Evolutionary conservation across 2,888 invertebrate species (phyloP).

Genomic region (Itoplectis maculator): DNA sequence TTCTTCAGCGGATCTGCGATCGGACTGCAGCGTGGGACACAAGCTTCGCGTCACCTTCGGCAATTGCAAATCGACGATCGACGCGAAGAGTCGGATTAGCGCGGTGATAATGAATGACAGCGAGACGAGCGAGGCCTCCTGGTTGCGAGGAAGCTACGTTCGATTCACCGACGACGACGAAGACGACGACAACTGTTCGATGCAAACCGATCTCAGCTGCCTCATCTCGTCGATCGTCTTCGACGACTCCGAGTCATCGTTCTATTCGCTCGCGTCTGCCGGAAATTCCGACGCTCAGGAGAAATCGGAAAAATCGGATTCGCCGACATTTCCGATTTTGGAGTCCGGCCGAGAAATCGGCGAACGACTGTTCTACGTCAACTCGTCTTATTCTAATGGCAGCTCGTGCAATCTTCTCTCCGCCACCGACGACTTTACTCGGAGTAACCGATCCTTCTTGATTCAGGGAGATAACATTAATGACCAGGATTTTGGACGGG

Average conservation of each 20-base stretch:
- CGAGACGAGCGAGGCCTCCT: slow-evolving; percentile 21
- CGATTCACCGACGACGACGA: slow-evolving; percentile 46
- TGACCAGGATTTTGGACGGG: neutral
- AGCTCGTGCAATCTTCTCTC: slow-evolving; percentile 46
- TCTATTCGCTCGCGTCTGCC: slow-evolving; percentile 40
- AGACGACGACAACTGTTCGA: slow-evolving; percentile 44
- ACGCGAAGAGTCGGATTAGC: slow-evolving; percentile 14
- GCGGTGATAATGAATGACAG: slow-evolving; percentile 30
- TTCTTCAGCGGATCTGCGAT: slow-evolving; percentile 22
- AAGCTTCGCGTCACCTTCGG: slow-evolving; percentile 65
- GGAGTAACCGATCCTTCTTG: neutral
- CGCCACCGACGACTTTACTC: neutral
- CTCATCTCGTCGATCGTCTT: slow-evolving; percentile 53
- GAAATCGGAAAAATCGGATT: neutral
- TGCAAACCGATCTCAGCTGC: slow-evolving; percentile 47
- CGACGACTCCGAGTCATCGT: slow-evolving; percentile 52
- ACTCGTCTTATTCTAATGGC: slow-evolving; percentile 44
- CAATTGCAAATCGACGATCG: slow-evolving; percentile 48
- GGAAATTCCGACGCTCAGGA: slow-evolving; percentile 18
- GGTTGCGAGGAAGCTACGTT: slow-evolving; percentile 36
- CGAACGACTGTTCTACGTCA: slow-evolving; percentile 41
- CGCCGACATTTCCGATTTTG: no score
- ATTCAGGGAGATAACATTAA: neutral
- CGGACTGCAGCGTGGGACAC: slow-evolving; percentile 19
- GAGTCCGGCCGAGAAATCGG: neutral